These are phyloP conservation scores for Ataeniobius toweri DNA, from an alignment of 2,797 vertebrate species.

Conservation along the genomic window DNA sequence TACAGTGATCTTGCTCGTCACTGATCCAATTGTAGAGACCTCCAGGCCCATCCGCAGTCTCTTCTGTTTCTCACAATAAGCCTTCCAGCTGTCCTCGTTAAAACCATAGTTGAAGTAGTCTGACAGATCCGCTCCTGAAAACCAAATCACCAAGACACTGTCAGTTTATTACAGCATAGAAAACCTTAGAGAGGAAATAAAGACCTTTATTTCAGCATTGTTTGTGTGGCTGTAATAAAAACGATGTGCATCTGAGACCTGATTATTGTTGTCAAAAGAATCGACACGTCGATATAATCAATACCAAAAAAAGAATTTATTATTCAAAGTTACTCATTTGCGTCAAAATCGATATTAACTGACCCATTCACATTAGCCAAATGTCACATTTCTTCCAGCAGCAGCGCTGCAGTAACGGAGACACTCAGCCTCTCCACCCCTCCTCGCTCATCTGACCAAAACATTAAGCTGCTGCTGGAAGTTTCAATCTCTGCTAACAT, in stretches of 20 bases:
- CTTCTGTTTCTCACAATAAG: slow-evolving; percentile 99
- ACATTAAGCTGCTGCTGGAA: no score
- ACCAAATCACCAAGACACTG: slow-evolving; percentile 29
- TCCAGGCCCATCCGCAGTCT: slow-evolving; percentile 96
- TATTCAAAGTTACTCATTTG: no score
- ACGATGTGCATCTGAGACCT: neutral
- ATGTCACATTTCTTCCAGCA: no score
- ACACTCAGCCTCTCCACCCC: no score
- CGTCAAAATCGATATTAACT: no score
- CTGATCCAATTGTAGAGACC: slow-evolving; percentile 87
- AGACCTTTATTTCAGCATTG: neutral
- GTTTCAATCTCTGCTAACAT: no score
- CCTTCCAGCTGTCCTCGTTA: slow-evolving; percentile 99
- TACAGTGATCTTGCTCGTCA: slow-evolving; percentile 95
- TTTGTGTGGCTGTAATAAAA: neutral
- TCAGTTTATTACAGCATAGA: slow-evolving; percentile 1
- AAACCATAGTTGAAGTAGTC: slow-evolving; percentile 99
- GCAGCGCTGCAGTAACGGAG: no score
- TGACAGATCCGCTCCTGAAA: slow-evolving; percentile 95
- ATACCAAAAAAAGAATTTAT: no score
- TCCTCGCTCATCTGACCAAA: no score
- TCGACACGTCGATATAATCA: no score
- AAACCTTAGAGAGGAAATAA: neutral
- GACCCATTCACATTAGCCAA: no score
- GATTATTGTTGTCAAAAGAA: neutral